Conservation (phyloP, 2,797 vertebrate genomes). For the Hybognathus amarus region DNA sequence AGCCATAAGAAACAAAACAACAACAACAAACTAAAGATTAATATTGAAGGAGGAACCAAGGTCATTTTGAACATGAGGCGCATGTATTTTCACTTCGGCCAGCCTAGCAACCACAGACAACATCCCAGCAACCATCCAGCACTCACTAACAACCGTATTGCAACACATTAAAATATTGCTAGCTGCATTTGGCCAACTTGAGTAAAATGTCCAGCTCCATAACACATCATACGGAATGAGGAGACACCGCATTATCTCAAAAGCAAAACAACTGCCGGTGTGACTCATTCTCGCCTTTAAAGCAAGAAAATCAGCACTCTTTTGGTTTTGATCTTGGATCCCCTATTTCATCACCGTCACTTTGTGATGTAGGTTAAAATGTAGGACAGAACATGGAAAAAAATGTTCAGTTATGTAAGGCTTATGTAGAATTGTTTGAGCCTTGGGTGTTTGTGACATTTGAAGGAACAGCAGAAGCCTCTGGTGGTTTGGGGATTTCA, state of each 20-base stretch:
- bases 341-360: constrained; percentile 56
- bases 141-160: not conserved
- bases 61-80: not conserved
- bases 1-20: not conserved
- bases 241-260: constrained; percentile 8
- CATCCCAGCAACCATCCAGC: not conserved
- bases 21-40: not conserved
- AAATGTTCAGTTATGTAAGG: constrained; percentile 50
- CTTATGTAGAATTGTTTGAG: constrained; percentile 50
- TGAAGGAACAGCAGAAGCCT: constrained; percentile 47
- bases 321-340: constrained; percentile 29
- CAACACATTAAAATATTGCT: not conserved
- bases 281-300: constrained; percentile 15
- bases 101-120: not conserved
- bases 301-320: constrained; percentile 20
- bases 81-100: not conserved
- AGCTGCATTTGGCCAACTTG: not conserved
- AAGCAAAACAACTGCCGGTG: not conserved
- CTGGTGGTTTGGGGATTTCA: constrained; percentile 37
- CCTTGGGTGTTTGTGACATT: constrained; percentile 56
- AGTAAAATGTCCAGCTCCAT: constrained; percentile 5
- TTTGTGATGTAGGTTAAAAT: constrained; percentile 64
- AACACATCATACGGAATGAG: constrained; percentile 9
- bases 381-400: constrained; percentile 55
- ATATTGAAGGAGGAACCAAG: not conserved